These are phyloP conservation scores for Sylvilagus bachmani DNA, from an alignment of 2,113 vertebrate genomes.

Conservation along the genomic window DNA sequence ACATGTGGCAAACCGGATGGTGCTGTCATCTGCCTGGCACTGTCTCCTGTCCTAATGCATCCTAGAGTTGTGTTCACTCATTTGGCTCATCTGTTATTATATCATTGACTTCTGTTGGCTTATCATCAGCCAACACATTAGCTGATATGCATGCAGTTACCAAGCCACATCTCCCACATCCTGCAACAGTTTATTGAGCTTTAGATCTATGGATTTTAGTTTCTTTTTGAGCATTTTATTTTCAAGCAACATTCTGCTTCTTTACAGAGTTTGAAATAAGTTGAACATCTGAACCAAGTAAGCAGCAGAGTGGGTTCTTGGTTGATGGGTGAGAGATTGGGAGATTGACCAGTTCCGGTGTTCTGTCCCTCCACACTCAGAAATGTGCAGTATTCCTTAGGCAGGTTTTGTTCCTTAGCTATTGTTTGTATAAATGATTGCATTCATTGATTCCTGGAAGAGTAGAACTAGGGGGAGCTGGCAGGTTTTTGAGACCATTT, in stretches of 20 bases:
- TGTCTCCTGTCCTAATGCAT: neutral
- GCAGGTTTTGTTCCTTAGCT: neutral
- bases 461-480: neutral
- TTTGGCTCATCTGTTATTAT: neutral
- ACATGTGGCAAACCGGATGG: neutral
- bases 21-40: neutral
- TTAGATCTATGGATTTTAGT: neutral
- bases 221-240: neutral
- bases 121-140: slow-evolving; percentile 12
- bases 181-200: neutral
- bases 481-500: neutral
- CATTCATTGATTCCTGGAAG: neutral
- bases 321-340: neutral
- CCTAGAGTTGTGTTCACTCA: neutral
- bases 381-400: neutral
- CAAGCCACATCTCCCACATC: neutral
- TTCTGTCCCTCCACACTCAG: neutral
- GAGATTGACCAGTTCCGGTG: neutral
- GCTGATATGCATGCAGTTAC: neutral
- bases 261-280: neutral
- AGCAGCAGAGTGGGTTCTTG: neutral
- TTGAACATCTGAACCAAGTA: neutral
- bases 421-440: neutral
- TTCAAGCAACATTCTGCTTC: neutral
- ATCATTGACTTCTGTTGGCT: slow-evolving; percentile 41